phyloP scores from a whole-genome alignment of 2,888 invertebrate species.

The Eupeodes latifasciatus region DNA sequence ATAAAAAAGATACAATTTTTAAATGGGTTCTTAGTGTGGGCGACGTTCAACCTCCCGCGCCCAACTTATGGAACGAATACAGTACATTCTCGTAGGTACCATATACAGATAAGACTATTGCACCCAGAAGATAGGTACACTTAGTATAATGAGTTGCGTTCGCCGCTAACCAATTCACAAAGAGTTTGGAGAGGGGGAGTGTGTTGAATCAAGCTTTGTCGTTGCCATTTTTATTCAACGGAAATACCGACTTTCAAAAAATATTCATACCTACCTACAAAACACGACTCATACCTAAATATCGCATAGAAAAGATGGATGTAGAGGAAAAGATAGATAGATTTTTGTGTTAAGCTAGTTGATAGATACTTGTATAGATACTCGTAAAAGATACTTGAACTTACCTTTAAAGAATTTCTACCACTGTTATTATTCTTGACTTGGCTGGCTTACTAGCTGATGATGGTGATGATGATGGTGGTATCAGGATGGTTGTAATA shows the following conservation, averaged over 20 bases:
- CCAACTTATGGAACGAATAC: background rate
- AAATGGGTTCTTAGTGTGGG: constrained; percentile 5
- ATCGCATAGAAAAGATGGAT: too few species aligned
- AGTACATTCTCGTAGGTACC: too few species aligned
- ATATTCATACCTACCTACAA: too few species aligned
- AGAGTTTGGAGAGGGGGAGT: constrained; percentile 1
- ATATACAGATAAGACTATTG: background rate
- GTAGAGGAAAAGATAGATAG: background rate
- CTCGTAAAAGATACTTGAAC: constrained; percentile 17
- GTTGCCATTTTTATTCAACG: constrained; percentile 14
- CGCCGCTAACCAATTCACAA: constrained; percentile 29
- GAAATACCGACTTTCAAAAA: constrained; percentile 44
- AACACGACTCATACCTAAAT: too few species aligned
- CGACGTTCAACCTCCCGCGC: background rate
- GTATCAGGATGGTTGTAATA: background rate
- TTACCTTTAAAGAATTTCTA: constrained; percentile 26
- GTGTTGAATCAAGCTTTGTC: background rate
- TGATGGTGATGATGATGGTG: background rate
- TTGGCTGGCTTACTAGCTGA: background rate
- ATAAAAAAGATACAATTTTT: background rate
- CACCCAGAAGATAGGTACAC: constrained; percentile 48
- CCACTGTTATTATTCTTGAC: background rate
- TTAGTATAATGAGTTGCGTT: constrained; percentile 64
- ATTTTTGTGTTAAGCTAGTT: too few species aligned
- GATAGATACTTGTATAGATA: background rate